Conservation (phyloP, 2,797 vertebrate genomes). For the Enteromius viviparus region DNA sequence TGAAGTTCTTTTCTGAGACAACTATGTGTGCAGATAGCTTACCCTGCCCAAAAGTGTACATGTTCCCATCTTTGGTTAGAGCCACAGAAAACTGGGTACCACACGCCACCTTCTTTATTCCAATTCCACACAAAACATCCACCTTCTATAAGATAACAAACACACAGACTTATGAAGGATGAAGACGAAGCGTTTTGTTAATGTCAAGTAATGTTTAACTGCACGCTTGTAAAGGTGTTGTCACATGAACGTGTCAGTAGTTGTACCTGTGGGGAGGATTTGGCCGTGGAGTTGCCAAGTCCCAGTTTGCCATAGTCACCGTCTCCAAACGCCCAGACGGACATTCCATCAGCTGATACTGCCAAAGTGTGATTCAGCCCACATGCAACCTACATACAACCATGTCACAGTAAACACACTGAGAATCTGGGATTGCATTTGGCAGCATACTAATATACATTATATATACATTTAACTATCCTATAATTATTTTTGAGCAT, state of each 20-base stretch:
- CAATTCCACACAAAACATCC: slow-evolving; percentile 80
- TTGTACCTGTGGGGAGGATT: slow-evolving; percentile 82
- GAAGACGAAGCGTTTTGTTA: background rate
- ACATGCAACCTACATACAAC: slow-evolving; percentile 76
- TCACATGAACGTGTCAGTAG: background rate
- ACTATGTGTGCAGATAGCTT: background rate
- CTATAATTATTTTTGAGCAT: too few relatives aligned
- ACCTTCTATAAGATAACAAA: slow-evolving; percentile 74
- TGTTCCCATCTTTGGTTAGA: slow-evolving; percentile 77
- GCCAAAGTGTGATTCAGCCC: slow-evolving; percentile 83
- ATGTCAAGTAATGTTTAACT: background rate
- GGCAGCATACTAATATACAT: too few relatives aligned
- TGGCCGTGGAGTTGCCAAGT: slow-evolving; percentile 80
- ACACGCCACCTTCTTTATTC: slow-evolving; percentile 81
- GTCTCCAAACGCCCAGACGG: slow-evolving; percentile 83
- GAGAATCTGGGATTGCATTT: background rate
- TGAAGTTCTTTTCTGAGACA: background rate
- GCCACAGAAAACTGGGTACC: slow-evolving; percentile 83
- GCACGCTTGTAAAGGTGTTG: background rate
- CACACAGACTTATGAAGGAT: background rate
- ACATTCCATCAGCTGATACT: slow-evolving; percentile 79
- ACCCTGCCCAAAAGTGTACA: slow-evolving; percentile 87
- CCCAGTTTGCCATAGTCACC: slow-evolving; percentile 84
- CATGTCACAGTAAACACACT: background rate
- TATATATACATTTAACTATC: too few relatives aligned